Base-by-base conservation (phyloP, 2,797 vertebrate species). In the Leptodactylus fallax region DNA sequence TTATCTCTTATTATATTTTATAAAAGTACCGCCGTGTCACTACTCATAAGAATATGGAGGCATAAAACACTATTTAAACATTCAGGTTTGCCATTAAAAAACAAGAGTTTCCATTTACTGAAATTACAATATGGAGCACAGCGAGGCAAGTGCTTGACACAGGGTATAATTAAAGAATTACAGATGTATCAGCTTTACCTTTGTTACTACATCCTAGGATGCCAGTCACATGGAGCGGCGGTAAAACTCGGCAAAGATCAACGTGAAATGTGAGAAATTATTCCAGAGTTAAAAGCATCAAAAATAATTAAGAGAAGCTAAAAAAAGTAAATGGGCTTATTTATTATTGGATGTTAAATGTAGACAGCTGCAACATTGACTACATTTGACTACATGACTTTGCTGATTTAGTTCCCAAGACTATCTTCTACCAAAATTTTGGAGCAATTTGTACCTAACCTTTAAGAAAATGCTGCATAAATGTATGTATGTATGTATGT, bases 91-190 rank as follows among this genome's bases (percentile, higher is more conserved):
- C 10, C 6, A 17, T 49, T 67, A 67, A 12, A 67, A 74, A 74
- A 49, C 79, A 63, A 49, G 36, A 81, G 27, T 65, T 65, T 63
- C 63, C 79, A 65, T 81, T 81, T 81, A 21, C 27, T 81, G 49
- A 81, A 63, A 80, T 80, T 74, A 74, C 47, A 61, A 61, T 80
- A 60, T 61, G 79, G 58, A 80, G 79, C 58, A 10, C 27, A 5
- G 25, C 49, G 16, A 81, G 79, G 63, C 79, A 23, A 36, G n/a
- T 81, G 14, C 79, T 63, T 65, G 60, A 81, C 79, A 81, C 79
- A n/a, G 5, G 36, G 60, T 81, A 65, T 65, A 65, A 81, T 65
- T 81, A 81, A 49, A n/a, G 36, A 81, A 81, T 81, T 81, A 81
- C 45, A 51, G 19, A 49, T n/a, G 45, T 51, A 49, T 74, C 21